Evolutionary conservation across 2,888 invertebrate genomes (phyloP).

Genomic region (Platycnemis pennipes): DNA sequence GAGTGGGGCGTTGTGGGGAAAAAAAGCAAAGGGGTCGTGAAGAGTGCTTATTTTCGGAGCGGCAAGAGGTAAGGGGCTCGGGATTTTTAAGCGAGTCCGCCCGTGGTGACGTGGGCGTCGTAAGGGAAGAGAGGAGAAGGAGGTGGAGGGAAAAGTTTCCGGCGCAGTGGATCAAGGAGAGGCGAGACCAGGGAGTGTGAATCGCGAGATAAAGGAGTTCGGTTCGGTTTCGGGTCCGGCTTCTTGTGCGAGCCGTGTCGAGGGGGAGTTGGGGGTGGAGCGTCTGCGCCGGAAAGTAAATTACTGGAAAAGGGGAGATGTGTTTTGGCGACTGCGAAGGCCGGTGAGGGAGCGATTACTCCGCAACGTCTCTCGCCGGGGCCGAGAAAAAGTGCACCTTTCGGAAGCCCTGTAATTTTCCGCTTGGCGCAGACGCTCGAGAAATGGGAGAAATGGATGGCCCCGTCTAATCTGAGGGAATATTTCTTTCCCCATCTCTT

Average conservation of each 20-base stretch:
- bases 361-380: neutral
- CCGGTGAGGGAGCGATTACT: neutral
- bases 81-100: neutral
- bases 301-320: slow-evolving; percentile 55
- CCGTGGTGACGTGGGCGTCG: neutral
- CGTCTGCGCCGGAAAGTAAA: slow-evolving; percentile 1
- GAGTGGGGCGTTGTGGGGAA: neutral
- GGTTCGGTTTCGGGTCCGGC: slow-evolving; percentile 1
- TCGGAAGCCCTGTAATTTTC: slow-evolving; percentile 6
- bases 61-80: neutral
- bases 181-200: neutral
- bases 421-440: neutral
- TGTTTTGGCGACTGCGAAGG: slow-evolving; percentile 44
- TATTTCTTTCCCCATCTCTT: neutral
- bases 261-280: neutral
- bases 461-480: neutral
- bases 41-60: slow-evolving; percentile 19
- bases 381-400: slow-evolving; percentile 3
- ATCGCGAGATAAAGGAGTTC: slow-evolving; percentile 24
- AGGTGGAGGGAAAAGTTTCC: neutral
- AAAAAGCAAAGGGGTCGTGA: neutral
- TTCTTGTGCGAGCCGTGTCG: neutral
- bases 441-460: neutral
- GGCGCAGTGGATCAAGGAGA: neutral
- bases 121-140: neutral